Conservation (phyloP, 2,113 vertebrate species). For the Nesoenas mayeri region DNA sequence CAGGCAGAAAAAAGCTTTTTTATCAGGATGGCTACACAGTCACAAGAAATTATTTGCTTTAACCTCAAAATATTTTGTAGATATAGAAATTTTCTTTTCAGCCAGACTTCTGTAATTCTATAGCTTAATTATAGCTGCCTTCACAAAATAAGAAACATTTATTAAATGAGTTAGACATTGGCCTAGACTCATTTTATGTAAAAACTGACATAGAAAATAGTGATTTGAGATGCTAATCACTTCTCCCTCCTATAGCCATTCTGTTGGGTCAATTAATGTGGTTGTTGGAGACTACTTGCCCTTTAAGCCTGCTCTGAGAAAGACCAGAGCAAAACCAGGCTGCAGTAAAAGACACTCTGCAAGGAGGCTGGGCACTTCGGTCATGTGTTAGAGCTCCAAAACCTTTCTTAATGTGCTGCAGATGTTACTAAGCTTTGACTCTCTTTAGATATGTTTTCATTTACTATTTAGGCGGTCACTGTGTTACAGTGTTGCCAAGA, state of each 20-base stretch:
- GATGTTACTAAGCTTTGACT: constrained; percentile 45
- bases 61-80: background rate
- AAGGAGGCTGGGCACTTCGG: background rate
- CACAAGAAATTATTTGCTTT: background rate
- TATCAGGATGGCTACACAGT: background rate
- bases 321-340: constrained; percentile 38
- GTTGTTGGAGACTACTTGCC: background rate
- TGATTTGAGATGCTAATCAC: background rate
- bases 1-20: background rate
- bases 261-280: background rate
- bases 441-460: constrained; percentile 14
- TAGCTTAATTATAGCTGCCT: background rate
- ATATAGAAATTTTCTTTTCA: background rate
- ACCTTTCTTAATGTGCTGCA: constrained; percentile 50
- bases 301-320: constrained; percentile 42
- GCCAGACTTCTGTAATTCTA: background rate
- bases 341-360: constrained; percentile 30
- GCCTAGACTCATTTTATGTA: background rate
- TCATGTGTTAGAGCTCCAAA: constrained; percentile 23
- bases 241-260: background rate
- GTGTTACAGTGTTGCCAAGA: background rate
- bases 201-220: constrained; percentile 2
- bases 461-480: constrained; percentile 22
- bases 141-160: background rate
- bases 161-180: background rate